Conservation (phyloP, 2,113 vertebrate species). For the Oceanodroma tethys region DNA sequence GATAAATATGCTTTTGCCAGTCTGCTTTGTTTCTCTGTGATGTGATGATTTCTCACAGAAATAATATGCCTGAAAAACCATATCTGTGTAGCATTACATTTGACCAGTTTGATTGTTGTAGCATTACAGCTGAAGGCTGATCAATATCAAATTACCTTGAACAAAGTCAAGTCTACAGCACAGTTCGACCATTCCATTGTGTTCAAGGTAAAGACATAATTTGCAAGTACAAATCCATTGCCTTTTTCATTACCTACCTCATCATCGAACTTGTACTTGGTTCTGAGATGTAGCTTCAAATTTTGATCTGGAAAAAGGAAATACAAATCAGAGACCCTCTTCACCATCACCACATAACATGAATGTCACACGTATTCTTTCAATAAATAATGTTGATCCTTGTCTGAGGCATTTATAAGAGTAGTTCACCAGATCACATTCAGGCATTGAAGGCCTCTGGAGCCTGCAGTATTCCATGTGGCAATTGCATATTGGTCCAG, state of each 20-base stretch:
- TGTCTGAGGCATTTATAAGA: background rate
- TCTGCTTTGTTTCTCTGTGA: background rate
- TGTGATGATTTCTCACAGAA: conserved; percentile 43
- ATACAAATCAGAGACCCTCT: background rate
- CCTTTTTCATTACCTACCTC: background rate
- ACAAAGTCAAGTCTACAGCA: conserved; percentile 10
- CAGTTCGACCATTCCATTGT: background rate
- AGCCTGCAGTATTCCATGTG: background rate
- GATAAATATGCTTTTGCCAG: background rate
- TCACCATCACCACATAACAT: background rate
- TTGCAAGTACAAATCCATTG: background rate
- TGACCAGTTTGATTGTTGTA: background rate
- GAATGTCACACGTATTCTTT: background rate
- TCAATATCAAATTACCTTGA: conserved; percentile 61
- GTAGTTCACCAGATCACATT: background rate
- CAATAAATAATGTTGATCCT: background rate
- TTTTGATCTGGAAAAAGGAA: background rate
- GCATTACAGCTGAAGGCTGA: background rate
- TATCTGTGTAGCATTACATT: background rate
- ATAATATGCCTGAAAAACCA: background rate
- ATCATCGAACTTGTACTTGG: background rate
- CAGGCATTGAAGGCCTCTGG: background rate
- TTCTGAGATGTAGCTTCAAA: background rate
- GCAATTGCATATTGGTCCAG: background rate
- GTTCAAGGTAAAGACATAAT: conserved; percentile 21